A percentile compares a stretch with the other conserved stretches of the same genome.
These are phyloP conservation scores for Chamaetylas fuelleborni DNA, from an alignment of 2,113 vertebrate species.

Conservation along the genomic window DNA sequence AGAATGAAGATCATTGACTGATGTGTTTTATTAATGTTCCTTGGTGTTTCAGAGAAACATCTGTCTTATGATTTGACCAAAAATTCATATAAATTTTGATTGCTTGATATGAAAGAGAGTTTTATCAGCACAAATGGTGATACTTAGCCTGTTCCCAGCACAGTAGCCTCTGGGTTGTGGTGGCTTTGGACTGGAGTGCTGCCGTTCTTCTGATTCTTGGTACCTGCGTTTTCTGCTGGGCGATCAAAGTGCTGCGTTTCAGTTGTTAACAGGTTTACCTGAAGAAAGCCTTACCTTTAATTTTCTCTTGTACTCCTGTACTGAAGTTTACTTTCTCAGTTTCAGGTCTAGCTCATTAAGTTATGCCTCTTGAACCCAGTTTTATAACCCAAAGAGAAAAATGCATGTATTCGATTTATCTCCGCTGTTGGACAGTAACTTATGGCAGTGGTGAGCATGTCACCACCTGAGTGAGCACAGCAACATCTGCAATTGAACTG, in stretches of 20 bases:
- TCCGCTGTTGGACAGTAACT: neutral
- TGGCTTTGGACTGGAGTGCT: neutral
- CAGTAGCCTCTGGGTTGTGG: neutral
- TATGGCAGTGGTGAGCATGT: neutral
- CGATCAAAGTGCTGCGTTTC: neutral
- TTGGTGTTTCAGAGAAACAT: neutral
- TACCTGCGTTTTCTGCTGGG: neutral
- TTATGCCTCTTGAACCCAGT: neutral
- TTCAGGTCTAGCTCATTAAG: neutral
- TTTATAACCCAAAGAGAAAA: neutral
- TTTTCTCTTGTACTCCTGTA: neutral
- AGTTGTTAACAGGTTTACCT: neutral
- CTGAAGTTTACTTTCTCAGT: neutral
- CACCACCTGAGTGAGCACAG: neutral
- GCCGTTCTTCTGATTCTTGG: neutral
- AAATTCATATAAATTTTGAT: neutral
- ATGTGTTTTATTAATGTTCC: slow-evolving; percentile 3
- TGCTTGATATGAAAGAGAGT: neutral
- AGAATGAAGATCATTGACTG: neutral
- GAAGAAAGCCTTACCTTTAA: neutral
- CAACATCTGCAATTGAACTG: neutral
- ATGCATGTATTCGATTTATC: neutral
- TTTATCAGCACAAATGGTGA: neutral
- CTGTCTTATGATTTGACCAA: neutral
- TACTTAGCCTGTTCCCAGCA: neutral